Evolutionary conservation across 2,888 invertebrate species (phyloP).

Genomic region (Atethmia centrago): DNA sequence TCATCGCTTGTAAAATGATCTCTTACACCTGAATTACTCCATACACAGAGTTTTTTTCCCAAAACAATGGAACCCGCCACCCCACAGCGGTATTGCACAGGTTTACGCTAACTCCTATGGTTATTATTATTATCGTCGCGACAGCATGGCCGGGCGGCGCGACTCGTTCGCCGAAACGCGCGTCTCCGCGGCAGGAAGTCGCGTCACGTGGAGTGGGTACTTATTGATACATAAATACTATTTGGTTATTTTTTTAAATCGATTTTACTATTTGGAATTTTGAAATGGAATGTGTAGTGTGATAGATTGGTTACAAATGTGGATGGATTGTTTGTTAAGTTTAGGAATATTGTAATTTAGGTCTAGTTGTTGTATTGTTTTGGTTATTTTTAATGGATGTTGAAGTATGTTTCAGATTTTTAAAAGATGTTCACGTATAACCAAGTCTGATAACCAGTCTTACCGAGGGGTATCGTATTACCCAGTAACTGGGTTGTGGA

Average conservation of each 20-base stretch:
- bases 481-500: too few relatives aligned
- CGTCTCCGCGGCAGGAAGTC: conserved; percentile 73
- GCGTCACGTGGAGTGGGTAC: conserved; percentile 67
- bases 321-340: neutral
- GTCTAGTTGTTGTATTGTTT: neutral
- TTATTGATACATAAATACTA: conserved; percentile 51
- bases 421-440: neutral
- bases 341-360: conserved; percentile 1
- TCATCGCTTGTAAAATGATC: neutral
- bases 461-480: too few relatives aligned
- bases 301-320: conserved; percentile 30
- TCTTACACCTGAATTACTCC: neutral
- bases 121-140: conserved; percentile 68
- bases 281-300: conserved; percentile 37
- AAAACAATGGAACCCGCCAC: conserved; percentile 58
- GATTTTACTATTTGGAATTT: conserved; percentile 43
- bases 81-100: conserved; percentile 43
- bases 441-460: too few relatives aligned
- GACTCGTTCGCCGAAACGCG: conserved; percentile 68
- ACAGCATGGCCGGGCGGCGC: conserved; percentile 40
- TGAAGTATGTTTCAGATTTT: too few relatives aligned
- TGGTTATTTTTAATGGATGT: neutral
- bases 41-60: neutral
- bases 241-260: conserved; percentile 33
- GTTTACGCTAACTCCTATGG: conserved; percentile 62